Percentiles rank a stretch among this genome's conserved stretches.
phyloP scores from a whole-genome alignment of 1,140 invertebrate genomes.

The Hycleus cichorii region DNA sequence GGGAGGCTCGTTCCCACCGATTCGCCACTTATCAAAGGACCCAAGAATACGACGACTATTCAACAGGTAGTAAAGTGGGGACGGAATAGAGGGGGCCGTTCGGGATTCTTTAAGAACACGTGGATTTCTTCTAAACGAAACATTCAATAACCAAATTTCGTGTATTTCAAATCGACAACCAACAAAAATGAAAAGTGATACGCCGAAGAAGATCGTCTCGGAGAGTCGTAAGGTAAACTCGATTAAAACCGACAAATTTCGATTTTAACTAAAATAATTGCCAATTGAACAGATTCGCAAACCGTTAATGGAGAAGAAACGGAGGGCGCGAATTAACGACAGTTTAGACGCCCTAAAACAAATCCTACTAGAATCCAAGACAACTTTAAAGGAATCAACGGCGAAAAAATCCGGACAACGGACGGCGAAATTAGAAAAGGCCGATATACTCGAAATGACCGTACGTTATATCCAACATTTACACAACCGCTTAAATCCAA shows the following conservation, averaged over 20 bases:
- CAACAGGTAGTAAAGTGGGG: slow-evolving; percentile 14
- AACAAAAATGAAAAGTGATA: slow-evolving; percentile 5
- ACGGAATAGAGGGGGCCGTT: slow-evolving; percentile 7
- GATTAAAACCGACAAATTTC: neutral
- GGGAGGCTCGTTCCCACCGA: neutral
- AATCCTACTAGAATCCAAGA: slow-evolving; percentile 50
- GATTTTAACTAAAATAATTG: neutral
- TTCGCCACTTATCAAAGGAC: neutral
- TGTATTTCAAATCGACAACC: neutral
- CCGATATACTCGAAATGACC: slow-evolving; percentile 61
- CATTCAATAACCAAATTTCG: neutral
- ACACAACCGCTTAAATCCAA: slow-evolving; percentile 30
- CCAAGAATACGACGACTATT: neutral
- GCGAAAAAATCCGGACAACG: slow-evolving; percentile 31
- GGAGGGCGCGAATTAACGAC: slow-evolving; percentile 60
- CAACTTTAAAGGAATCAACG: slow-evolving; percentile 23
- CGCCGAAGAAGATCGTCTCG: neutral
- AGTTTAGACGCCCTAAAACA: slow-evolving; percentile 56
- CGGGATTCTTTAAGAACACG: slow-evolving; percentile 7
- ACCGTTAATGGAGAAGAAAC: slow-evolving; percentile 62
- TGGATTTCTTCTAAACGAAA: neutral
- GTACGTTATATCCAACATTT: slow-evolving; percentile 50
- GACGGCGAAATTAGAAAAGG: slow-evolving; percentile 57
- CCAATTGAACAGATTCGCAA: slow-evolving; percentile 49
- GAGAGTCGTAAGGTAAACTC: slow-evolving; percentile 2